Conservation (phyloP, 2,888 invertebrate species). For the Drosophila pseudotakahashii region DNA sequence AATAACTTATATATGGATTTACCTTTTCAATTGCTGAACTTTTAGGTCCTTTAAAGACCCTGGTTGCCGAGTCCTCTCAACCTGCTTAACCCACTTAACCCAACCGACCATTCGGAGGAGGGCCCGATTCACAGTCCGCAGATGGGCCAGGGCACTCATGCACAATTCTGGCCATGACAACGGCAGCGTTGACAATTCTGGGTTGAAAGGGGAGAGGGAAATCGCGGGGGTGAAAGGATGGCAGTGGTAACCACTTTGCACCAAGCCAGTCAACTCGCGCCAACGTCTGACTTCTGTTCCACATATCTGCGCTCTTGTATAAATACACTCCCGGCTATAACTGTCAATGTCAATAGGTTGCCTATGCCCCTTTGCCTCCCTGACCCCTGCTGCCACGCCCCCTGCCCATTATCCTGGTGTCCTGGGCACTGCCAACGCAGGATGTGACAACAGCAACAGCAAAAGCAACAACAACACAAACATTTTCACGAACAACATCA, state of each 20-base stretch:
- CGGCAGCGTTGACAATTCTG: conserved; percentile 33
- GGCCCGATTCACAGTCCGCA: conserved; percentile 1
- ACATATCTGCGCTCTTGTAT: conserved; percentile 47
- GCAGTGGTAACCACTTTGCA: conserved; percentile 18
- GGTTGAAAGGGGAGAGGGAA: neutral
- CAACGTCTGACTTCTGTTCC: conserved; percentile 39
- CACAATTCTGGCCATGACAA: conserved; percentile 41
- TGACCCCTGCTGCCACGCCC: neutral
- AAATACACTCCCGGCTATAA: conserved; percentile 72
- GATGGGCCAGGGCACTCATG: conserved; percentile 33
- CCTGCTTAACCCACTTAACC: conserved; percentile 17
- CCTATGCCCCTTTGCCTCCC: neutral
- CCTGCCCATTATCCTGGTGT: neutral
- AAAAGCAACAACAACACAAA: conserved; percentile 17
- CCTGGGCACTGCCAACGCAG: conserved; percentile 60
- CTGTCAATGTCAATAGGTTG: conserved; percentile 73
- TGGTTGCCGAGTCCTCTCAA: neutral
- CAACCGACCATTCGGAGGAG: neutral
- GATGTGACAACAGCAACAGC: conserved; percentile 46
- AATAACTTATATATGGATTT: neutral
- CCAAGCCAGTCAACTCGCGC: neutral
- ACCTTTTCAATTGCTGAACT: neutral
- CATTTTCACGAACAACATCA: conserved; percentile 22
- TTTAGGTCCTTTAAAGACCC: neutral
- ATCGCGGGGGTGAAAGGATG: neutral